phyloP scores from a whole-genome alignment of 2,888 invertebrate genomes.

The Augochlorella aurata region DNA sequence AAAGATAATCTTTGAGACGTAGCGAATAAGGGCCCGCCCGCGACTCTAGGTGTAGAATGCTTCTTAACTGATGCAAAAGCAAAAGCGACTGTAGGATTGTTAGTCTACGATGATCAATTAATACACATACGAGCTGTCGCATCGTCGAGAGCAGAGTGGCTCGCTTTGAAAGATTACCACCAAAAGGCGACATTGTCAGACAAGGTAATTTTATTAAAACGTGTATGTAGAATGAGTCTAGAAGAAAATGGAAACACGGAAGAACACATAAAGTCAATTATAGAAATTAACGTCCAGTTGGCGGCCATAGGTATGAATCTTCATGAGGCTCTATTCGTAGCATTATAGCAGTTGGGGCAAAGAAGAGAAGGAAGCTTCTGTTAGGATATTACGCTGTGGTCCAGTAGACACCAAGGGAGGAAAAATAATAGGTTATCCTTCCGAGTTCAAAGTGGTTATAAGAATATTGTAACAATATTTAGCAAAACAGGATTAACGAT shows the following conservation, averaged over 20 bases:
- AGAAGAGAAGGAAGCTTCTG: no score
- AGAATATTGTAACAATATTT: no score
- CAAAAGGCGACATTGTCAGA: background rate
- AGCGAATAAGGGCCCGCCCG: background rate
- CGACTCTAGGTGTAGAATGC: background rate
- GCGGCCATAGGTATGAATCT: background rate
- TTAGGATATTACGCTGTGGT: no score
- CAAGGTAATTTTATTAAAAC: conserved; percentile 9
- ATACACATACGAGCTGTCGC: background rate
- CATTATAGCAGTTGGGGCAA: no score
- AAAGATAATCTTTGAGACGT: background rate
- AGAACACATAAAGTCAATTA: background rate
- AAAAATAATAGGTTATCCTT: no score
- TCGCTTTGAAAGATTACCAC: background rate
- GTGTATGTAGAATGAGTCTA: background rate
- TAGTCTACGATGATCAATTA: background rate
- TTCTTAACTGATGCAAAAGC: background rate
- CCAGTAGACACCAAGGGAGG: no score
- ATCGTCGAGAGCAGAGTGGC: background rate
- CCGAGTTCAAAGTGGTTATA: no score
- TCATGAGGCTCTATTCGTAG: background rate
- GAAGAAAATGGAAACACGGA: no score
- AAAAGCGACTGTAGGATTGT: background rate
- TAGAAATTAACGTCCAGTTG: background rate
- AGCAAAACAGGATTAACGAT: no score